Base-by-base conservation (phyloP, 2,888 invertebrate genomes). In the Kryphioiulus occultus region DNA sequence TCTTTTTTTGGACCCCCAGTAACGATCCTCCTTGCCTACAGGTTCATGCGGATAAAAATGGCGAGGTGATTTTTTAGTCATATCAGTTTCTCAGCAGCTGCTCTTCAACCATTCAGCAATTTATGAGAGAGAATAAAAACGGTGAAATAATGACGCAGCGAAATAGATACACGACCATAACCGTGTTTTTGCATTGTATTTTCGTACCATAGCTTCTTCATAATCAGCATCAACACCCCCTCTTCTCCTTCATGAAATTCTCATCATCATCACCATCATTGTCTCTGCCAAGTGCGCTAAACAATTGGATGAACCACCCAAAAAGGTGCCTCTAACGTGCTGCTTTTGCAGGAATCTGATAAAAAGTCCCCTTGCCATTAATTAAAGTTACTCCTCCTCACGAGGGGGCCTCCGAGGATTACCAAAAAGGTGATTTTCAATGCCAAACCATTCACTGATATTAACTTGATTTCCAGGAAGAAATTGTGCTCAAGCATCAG, bases 11-110 rank as follows among this genome's bases (percentile, higher is more conserved):
- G 68, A 68, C 68, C 68, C 68, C 68, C 22, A 68, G 22, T 68
- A 68, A 68, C 68, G 68, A 68, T 68, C 22, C 68, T 68, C 68
- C 10, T 26, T 26, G 68, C 68, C 68, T 68, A 68, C 68, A 68
- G 68, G 68, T 68, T 68, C 68, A 68, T 26, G 68, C 7, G 22
- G 59, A 22, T 22, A 22, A 59, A 59, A 59, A 59, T 22, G n/a
- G 68, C 2, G 68, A 68, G 22, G 68, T 68, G 68, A 68, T 68
- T 68, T 68, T 68, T 68, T 68, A 68, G 68, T 68, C 26, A 26
- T 68, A 68, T 68, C 68, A 68, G 68, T 68, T 68, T 68, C 68
- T 68, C 68, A 68, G 68, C 68, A 68, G 68, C 68, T 68, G 68
- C 68, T 68, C 68, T 68, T 68, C 68, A 68, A 68, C 68, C 68